A percentile compares a stretch with the other conserved stretches of the same genome.
Evolutionary conservation across 2,113 vertebrate species (phyloP).

Genomic region (Neopipo cinnamomea): DNA sequence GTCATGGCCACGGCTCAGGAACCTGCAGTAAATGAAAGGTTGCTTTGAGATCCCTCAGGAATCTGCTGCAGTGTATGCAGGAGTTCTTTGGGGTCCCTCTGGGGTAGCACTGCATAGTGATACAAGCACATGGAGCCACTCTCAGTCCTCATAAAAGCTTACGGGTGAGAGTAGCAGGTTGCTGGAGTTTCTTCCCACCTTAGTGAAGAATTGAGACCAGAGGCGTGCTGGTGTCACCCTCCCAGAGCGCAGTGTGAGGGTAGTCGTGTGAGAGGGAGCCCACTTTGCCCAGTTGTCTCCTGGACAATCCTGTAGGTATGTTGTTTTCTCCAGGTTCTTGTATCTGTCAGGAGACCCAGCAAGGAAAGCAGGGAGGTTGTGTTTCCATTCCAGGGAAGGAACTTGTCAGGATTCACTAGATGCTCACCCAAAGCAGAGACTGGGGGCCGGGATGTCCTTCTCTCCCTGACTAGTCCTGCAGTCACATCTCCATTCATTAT

Average conservation of each 20-base stretch:
- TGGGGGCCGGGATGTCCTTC: neutral
- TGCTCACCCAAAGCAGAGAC: neutral
- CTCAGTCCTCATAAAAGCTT: neutral
- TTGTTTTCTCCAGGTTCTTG: neutral
- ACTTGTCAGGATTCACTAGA: neutral
- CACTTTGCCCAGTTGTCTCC: neutral
- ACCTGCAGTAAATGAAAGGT: neutral
- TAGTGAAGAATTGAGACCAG: neutral
- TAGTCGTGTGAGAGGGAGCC: neutral
- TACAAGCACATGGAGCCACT: neutral
- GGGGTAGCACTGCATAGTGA: neutral
- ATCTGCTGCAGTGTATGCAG: neutral
- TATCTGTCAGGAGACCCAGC: neutral
- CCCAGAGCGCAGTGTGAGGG: neutral
- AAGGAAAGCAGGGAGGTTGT: neutral
- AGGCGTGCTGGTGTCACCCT: neutral
- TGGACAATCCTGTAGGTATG: neutral
- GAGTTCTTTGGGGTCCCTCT: neutral
- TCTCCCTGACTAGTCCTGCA: neutral
- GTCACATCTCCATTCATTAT: neutral
- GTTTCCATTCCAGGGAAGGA: too few species aligned
- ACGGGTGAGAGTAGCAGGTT: neutral
- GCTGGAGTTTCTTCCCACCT: neutral
- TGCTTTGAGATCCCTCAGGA: neutral
- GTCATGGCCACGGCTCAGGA: neutral